Percentiles rank a stretch among this genome's conserved stretches.
Evolutionary conservation across 2,888 invertebrate genomes (phyloP).

Genomic region (Drosophila histrio): DNA sequence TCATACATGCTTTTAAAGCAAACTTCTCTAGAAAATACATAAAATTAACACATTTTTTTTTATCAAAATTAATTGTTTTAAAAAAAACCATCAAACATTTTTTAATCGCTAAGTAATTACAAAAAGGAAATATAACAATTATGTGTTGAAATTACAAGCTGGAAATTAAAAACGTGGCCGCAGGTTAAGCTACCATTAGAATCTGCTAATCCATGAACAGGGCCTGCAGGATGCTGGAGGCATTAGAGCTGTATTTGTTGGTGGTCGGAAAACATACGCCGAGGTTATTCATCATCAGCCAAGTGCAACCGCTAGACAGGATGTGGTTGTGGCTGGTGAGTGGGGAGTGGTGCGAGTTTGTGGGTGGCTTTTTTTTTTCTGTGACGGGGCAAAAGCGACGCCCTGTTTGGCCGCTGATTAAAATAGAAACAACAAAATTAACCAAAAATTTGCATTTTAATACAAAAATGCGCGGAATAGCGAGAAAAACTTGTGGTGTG

Average conservation of each 20-base stretch:
- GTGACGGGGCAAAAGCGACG: slow-evolving; percentile 2
- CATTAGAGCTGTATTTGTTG: not conserved
- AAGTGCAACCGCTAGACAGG: slow-evolving; percentile 74
- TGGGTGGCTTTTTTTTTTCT: slow-evolving; percentile 9
- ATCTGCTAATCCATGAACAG: not conserved
- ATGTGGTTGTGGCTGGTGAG: slow-evolving; percentile 31
- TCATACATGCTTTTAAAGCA: no score
- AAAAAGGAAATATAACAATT: slow-evolving; percentile 3
- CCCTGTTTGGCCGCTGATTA: slow-evolving; percentile 74
- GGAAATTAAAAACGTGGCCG: slow-evolving; percentile 55
- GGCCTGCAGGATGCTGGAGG: not conserved
- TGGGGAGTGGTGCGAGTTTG: slow-evolving; percentile 5
- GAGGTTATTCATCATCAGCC: slow-evolving; percentile 78
- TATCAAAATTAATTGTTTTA: not conserved
- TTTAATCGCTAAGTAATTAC: slow-evolving; percentile 27
- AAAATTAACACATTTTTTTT: no score
- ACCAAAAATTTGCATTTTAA: slow-evolving; percentile 82
- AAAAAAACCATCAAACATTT: not conserved
- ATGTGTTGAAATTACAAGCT: slow-evolving; percentile 39
- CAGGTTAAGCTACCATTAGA: slow-evolving; percentile 36
- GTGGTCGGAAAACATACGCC: slow-evolving; percentile 49
- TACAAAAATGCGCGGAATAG: slow-evolving; percentile 62
- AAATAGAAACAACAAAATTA: slow-evolving; percentile 82
- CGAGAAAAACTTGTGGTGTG: slow-evolving; percentile 28
- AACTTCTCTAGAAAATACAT: no score